Conservation (phyloP, 2,888 invertebrate genomes). For the Dasysyrphus albostriatus region DNA sequence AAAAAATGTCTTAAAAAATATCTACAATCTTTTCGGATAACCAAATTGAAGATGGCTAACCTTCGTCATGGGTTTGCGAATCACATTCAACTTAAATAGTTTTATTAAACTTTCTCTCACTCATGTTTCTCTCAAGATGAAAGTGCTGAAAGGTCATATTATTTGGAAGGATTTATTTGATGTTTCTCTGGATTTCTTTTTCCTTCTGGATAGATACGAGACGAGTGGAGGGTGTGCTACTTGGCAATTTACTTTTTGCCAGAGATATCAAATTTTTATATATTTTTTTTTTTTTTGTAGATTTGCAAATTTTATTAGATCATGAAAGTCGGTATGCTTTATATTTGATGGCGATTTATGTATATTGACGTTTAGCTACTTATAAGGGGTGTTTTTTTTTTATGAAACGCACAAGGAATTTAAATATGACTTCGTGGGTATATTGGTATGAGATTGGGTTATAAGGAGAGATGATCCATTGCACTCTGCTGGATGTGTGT, state of each 20-base stretch:
- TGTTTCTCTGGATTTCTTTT: not conserved
- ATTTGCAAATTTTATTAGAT: constrained; percentile 39
- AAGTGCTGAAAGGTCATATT: constrained; percentile 30
- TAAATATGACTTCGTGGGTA: not conserved
- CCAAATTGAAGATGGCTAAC: constrained; percentile 40
- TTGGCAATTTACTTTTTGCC: constrained; percentile 17
- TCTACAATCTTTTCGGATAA: not conserved
- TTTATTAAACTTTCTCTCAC: constrained; percentile 29
- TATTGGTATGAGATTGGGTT: too few species aligned
- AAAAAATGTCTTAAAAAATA: constrained; percentile 16
- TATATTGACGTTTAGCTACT: not conserved
- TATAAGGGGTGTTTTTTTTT: not conserved
- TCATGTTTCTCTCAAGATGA: not conserved
- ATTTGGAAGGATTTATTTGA: constrained; percentile 39
- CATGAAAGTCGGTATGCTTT: not conserved
- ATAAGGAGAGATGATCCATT: too few species aligned
- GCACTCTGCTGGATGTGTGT: too few species aligned
- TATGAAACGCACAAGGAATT: not conserved
- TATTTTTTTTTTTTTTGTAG: constrained; percentile 18
- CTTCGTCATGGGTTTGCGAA: constrained; percentile 26
- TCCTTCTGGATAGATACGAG: not conserved
- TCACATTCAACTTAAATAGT: constrained; percentile 35
- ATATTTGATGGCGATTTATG: constrained; percentile 12
- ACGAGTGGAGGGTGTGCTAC: not conserved
- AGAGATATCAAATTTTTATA: constrained; percentile 26